phyloP scores from a whole-genome alignment of 2,888 invertebrate species.

The Metallyticus violacea region DNA sequence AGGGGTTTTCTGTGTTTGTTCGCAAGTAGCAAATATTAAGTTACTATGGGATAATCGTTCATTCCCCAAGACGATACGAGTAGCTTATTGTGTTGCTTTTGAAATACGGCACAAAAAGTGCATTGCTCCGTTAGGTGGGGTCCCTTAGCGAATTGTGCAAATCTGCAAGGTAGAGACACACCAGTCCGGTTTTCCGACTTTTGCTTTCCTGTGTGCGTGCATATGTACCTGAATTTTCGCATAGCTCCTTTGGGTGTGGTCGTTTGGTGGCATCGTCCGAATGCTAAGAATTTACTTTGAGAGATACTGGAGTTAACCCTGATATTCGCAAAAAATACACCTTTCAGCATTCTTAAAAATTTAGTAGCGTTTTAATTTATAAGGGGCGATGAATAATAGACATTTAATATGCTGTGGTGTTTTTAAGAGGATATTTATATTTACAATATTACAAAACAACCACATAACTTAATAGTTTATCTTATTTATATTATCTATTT shows the following conservation, averaged over 20 bases:
- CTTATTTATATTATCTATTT: too few species aligned
- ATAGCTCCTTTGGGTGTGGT: not conserved
- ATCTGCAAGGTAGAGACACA: not conserved
- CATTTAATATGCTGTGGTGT: too few species aligned
- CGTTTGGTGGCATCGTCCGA: not conserved
- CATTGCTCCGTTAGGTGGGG: not conserved
- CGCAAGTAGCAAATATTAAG: too few species aligned
- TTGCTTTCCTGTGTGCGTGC: not conserved
- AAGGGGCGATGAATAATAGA: too few species aligned
- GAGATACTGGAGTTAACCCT: not conserved
- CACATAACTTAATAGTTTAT: too few species aligned
- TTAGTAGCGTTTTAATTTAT: too few species aligned
- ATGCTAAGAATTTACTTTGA: not conserved
- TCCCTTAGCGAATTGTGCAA: not conserved
- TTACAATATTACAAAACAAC: too few species aligned
- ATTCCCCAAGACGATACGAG: not conserved
- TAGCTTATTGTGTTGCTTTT: not conserved
- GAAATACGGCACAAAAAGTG: not conserved
- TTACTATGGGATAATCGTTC: too few species aligned
- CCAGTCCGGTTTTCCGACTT: not conserved
- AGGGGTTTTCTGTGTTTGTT: too few species aligned
- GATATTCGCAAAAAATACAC: not conserved
- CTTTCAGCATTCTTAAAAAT: not conserved
- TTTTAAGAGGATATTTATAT: too few species aligned
- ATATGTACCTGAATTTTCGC: not conserved